Percentiles rank a stretch among this genome's conserved stretches.
These are phyloP conservation scores for Fratercula arctica DNA, from an alignment of 2,797 vertebrate genomes.

Conservation along the genomic window DNA sequence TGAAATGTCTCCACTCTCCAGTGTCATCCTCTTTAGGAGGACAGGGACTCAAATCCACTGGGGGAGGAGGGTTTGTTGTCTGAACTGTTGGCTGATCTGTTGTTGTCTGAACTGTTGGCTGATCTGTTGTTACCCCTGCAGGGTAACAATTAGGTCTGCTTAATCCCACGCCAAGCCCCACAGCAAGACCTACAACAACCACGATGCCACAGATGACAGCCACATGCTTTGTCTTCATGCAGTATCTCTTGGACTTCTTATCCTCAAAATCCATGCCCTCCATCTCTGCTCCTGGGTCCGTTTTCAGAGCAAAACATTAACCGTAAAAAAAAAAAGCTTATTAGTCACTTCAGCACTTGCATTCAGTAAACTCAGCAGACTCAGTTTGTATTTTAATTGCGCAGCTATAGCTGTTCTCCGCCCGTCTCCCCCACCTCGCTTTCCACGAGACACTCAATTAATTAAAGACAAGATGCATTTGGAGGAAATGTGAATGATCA, in stretches of 20 bases:
- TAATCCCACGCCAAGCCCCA: constrained; percentile 90
- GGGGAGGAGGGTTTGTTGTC: constrained; percentile 6
- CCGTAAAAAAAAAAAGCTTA: background rate
- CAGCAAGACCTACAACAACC: constrained; percentile 81
- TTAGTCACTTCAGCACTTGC: constrained; percentile 39
- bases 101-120: background rate
- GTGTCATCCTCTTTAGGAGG: constrained; percentile 72
- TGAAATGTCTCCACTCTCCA: constrained; percentile 87
- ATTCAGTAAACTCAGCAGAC: constrained; percentile 36
- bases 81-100: background rate
- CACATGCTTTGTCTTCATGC: constrained; percentile 83
- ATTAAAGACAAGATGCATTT: constrained; percentile 22
- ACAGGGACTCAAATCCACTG: constrained; percentile 73
- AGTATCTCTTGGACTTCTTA: constrained; percentile 77
- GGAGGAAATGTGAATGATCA: constrained; percentile 22
- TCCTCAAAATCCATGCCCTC: constrained; percentile 78
- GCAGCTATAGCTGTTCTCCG: constrained; percentile 28
- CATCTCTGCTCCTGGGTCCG: constrained; percentile 56
- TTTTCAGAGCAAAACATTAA: constrained; percentile 21
- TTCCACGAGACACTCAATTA: constrained; percentile 31
- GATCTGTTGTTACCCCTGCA: background rate
- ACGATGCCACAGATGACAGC: constrained; percentile 82
- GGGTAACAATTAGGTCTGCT: constrained; percentile 47
- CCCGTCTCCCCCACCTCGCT: background rate
- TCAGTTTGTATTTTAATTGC: constrained; percentile 29